Conservation (phyloP, 2,797 vertebrate genomes). For the Arrhamphus sclerolepis region DNA sequence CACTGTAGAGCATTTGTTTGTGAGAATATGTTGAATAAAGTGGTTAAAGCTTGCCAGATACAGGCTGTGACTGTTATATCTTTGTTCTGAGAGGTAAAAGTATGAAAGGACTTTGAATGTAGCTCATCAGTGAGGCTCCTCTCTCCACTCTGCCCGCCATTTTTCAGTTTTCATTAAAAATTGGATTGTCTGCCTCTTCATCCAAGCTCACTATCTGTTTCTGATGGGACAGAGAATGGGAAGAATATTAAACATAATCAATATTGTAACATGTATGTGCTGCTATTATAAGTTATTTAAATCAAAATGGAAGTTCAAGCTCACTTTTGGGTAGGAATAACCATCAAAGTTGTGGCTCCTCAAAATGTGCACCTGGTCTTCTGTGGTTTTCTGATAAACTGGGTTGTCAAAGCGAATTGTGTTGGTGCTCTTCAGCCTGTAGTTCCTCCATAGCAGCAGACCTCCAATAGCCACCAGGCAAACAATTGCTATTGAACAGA, state of each 20-base stretch:
- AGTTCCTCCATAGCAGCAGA: constrained; percentile 87
- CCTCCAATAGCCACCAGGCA: constrained; percentile 73
- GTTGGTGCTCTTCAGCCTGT: constrained; percentile 86
- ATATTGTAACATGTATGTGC: neutral
- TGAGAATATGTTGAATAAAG: constrained; percentile 36
- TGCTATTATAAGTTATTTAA: too few species aligned
- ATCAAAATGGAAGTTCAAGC: constrained; percentile 5
- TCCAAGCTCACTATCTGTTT: constrained; percentile 87
- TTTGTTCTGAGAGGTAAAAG: constrained; percentile 62
- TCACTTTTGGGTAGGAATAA: constrained; percentile 88
- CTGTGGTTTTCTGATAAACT: constrained; percentile 92
- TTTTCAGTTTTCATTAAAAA: constrained; percentile 65
- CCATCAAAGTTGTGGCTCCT: constrained; percentile 84
- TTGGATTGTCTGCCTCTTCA: constrained; percentile 82
- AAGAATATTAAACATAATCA: constrained; percentile 15
- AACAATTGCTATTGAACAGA: constrained; percentile 70
- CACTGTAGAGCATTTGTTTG: constrained; percentile 14
- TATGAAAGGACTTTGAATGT: constrained; percentile 25
- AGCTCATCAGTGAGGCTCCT: constrained; percentile 47
- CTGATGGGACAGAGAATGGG: constrained; percentile 66
- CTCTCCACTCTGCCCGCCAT: neutral
- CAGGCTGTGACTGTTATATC: constrained; percentile 46
- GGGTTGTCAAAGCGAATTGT: constrained; percentile 94
- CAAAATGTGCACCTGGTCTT: constrained; percentile 89
- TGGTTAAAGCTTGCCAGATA: constrained; percentile 37